These are phyloP conservation scores for Drosophila murphyi DNA, from an alignment of 1,140 invertebrate species.

Conservation along the genomic window DNA sequence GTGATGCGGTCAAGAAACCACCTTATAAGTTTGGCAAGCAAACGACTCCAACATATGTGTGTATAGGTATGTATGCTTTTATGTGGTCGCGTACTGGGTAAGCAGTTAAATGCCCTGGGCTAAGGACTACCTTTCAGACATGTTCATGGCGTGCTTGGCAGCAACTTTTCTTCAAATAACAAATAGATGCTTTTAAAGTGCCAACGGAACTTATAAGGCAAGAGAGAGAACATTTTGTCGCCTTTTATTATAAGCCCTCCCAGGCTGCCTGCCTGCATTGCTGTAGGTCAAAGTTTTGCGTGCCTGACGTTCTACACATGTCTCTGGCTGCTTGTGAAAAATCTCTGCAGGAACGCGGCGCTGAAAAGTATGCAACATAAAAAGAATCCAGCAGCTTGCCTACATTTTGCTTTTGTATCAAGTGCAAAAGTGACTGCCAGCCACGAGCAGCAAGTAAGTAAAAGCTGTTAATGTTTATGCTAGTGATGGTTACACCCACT, in stretches of 20 bases:
- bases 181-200: constrained; percentile 58
- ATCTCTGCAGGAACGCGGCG: constrained; percentile 49
- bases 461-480: constrained; percentile 77
- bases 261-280: not conserved
- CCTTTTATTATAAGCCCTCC: constrained; percentile 44
- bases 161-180: constrained; percentile 36
- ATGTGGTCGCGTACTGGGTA: constrained; percentile 34
- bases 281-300: constrained; percentile 45
- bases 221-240: constrained; percentile 65
- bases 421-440: constrained; percentile 56
- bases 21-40: constrained; percentile 33
- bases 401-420: constrained; percentile 62
- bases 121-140: constrained; percentile 22
- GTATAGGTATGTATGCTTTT: constrained; percentile 13
- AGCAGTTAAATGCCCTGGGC: constrained; percentile 21
- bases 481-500: constrained; percentile 49
- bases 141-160: not conserved
- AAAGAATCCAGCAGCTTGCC: constrained; percentile 41
- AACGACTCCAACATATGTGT: constrained; percentile 4
- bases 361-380: constrained; percentile 50
- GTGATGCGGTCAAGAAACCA: constrained; percentile 34
- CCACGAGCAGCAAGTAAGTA: constrained; percentile 59
- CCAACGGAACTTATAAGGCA: constrained; percentile 55
- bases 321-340: constrained; percentile 37
- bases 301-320: constrained; percentile 42